Evolutionary conservation across 2,888 invertebrate genomes (phyloP), one percentile per base, ranked within the genome.

Genomic region (Polia nebulosa): DNA sequence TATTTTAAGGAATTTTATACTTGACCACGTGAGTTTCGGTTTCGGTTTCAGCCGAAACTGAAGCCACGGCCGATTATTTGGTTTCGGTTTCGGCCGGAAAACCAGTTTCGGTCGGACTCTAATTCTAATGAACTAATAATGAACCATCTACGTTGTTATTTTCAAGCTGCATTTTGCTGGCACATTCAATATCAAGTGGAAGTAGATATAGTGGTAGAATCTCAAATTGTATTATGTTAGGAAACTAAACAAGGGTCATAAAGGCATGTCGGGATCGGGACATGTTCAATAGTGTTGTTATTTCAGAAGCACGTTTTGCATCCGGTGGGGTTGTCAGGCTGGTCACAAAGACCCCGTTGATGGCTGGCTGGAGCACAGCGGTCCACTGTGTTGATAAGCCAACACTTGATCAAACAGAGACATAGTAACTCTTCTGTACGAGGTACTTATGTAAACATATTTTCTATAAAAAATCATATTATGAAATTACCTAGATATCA

Each of bases 331-430:
- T 91, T 88, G 88, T 78, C 86, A 84, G 84, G 83, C 86, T 80
- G 67, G 72, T 66, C 69, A 89, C 88, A 93, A 93, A 89, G 92
- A 87, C 79, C 82, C 74, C 88, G 82, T 92, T 92, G 89, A 92
- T 89, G 76, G 78, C 61, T 72, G 66, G 27, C 57, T 67, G 69
- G 78, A 85, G 70, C 68, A 92, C 89, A 92, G 88, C 85, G 63
- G 85, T 75, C 74, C 78, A 79, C 88, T 87, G 87, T 92, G 85
- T 89, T 92, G 93, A 92, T 93, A 92, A 91, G 85, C 87, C 83
- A 86, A 90, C 94, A 94, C 94, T 94, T 94, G 94, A 93, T 92
- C 93, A 94, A 94, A 94, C 91, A 94, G 83, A 76, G 80, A 78
- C 82, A 78, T 83, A 83, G 74, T 85, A 68, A 61, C 72, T 73